Base-by-base conservation (phyloP, 1,140 invertebrate species). In the Drosophila equinoxialis region DNA sequence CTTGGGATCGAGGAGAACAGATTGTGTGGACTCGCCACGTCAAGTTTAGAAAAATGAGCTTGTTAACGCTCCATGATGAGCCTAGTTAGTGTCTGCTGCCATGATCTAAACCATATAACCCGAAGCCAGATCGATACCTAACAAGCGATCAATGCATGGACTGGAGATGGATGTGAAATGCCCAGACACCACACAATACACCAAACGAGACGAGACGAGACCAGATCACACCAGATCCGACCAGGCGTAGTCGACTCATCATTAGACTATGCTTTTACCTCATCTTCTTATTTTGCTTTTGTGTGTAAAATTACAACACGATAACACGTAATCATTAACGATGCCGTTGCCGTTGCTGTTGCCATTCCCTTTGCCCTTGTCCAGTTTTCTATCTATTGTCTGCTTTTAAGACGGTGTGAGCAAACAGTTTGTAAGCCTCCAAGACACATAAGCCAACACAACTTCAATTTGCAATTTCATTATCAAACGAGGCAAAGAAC, bases 21-120 rank as follows among this genome's bases (percentile, higher is more conserved):
- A 55, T 63, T 23, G 68, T 68, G 79, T 64, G 63, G 73, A 74
- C 58, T 83, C 73, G 74, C 65, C 72, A 79, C 81, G 89, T 84
- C 87, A 91, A 83, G 81, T 89, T 90, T 85, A 79, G 81, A 89
- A 90, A 91, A 91, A 91, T 91, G 89, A 91, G 89, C 89, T 91
- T 91, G 89, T 91, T 91, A 91, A 91, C 89, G 89, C 89, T 90
- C 79, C 68, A 90, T 90, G 89, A 90, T 90, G 89, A 90, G 90
- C 71, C 73, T 73, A 91, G 89, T 90, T 90, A 90, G 89, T 90
- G 89, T 90, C 89, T 80, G 81, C 63, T 81, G 72, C 72, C 74
- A 79, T 83, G 81, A 83, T 87, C 83, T 87, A 84, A 81, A 83
- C 80, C 82, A 86, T 86, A 86, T 86, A 90, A 90, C 87, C 87